Base-by-base conservation (phyloP, 2,888 invertebrate genomes). In the Stenodema calcarata region DNA sequence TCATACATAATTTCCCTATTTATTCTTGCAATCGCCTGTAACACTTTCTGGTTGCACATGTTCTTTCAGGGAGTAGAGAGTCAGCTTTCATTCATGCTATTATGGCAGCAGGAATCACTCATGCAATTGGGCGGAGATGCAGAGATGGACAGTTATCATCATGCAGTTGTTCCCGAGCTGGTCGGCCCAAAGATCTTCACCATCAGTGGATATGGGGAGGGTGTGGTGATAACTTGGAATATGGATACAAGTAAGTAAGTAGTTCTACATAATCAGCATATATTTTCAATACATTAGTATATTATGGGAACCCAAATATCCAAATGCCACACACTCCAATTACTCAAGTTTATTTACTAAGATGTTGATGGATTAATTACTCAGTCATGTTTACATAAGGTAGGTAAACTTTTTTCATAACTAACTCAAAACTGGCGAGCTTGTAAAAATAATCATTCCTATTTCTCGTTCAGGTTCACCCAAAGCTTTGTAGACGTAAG, bases 151-250 rank as follows among this genome's bases (percentile, higher is more conserved):
- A 96, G 88, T 93, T 98, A 86, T 93, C 96, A 4, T 96, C 96
- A 83, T 99, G 99, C 90, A 96, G 97, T 35, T 99, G 99, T 91
- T 96, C 97, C 81, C 93, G 95, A 27, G 95, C 96, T 79, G 92
- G 94, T 3, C 92, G 98, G 76, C 98, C 98, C 7, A 94, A 94
- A 89, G 95, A 96, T 90, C 92, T 98, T 86, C 95, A 96, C 90
- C 93, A 94, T 86, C 98, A 98, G 90, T 99, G 98, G 98, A 95
- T 97, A 78, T 99, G 99, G 99, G 98, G 98, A 42, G 99, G 99
- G 30, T 99, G 98, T 90, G 99, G 98, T 0, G 99, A 99, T 91
- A 98, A 99, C 92, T 94, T 98, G 87, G 97, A 98, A 91, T 98
- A 98, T 91, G 97, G 97, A 87, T 98, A 98, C 93, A 96, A 96